Evolutionary conservation across 2,888 invertebrate genomes (phyloP).

Genomic region (Tanytarsus gracilentus): DNA sequence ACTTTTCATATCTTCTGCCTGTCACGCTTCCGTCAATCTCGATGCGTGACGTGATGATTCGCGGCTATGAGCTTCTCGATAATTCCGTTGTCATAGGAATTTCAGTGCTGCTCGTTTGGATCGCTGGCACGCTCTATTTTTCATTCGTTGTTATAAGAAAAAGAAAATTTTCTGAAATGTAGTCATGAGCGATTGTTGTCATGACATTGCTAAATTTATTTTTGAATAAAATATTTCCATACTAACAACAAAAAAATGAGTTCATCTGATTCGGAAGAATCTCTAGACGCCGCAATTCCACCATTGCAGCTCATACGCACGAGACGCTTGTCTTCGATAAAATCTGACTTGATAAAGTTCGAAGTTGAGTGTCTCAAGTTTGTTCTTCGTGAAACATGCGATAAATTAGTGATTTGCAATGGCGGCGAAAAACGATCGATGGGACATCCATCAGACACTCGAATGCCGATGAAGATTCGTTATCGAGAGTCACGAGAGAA

Average conservation of each 20-base stretch:
- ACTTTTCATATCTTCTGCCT: neutral
- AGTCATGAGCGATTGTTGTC: too few relatives aligned
- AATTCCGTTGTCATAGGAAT: neutral
- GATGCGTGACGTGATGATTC: neutral
- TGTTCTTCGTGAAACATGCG: conserved; percentile 2
- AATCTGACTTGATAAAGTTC: conserved; percentile 20
- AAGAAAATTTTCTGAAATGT: neutral
- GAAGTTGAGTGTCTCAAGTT: conserved; percentile 27
- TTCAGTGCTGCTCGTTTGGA: neutral
- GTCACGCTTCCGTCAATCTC: neutral
- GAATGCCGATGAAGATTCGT: conserved; percentile 26
- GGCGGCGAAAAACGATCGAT: conserved; percentile 13
- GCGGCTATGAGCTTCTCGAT: neutral
- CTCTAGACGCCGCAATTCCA: neutral
- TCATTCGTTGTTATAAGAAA: neutral
- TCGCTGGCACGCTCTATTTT: neutral
- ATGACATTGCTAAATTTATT: neutral
- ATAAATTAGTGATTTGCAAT: conserved; percentile 23
- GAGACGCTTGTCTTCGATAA: conserved; percentile 19
- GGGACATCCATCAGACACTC: conserved; percentile 18
- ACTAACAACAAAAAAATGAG: too few relatives aligned
- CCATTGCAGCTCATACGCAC: neutral
- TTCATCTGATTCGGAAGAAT: neutral
- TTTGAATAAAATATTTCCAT: neutral
- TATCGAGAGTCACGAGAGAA: conserved; percentile 28